Evolutionary conservation across 1,140 invertebrate species (phyloP), one percentile per base, ranked within the genome.

Genomic region (Diploscapter pachys): DNA sequence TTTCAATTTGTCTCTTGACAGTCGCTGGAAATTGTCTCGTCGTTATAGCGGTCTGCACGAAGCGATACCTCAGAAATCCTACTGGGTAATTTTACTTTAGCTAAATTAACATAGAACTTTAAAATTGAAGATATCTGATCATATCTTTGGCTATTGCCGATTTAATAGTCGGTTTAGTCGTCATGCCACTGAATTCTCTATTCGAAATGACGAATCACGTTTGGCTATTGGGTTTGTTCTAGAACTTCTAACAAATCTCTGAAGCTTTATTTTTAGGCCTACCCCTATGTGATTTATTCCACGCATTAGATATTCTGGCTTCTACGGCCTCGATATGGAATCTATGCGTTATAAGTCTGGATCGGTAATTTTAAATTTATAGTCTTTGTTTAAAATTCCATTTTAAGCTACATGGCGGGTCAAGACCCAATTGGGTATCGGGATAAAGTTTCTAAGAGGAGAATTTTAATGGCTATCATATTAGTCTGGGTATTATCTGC

Each of bases 281-380:
- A 8, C 75, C 79, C 53, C 80, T 82, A 75, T 85, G 83, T 72
- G 83, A 85, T 72, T 69, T 85, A n/a, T 85, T 83, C 63, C 83
- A 85, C 68, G 83, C 83, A 13, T 63, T 85, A 59, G 83, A 85
- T 70, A 85, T 85, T 68, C 74, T 85, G n/a, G 83, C 83, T 3
- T 82, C 80, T 51, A 85, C 83, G 11, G 78, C 75, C n/a, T 85
- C 83, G 9, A 85, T 85, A 53, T 85, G 83, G 83, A 85, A 85
- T 77, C 71, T 85, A 6, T 85, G 83, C 71, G 84, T 85, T 59
- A 85, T 83, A 53, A 79, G 76, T 72, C 71, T 85, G 51, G 83
- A 85, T 70, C 71, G 83, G 75, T 76, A 4, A 53, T 67, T 62
- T 51, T 71, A 4, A 71, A 49, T 8, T 9, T 11, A 11, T 59